Percentiles rank a stretch among this genome's conserved stretches.
Evolutionary conservation across 2,888 invertebrate species (phyloP).

Genomic region (Monochamus alternatus): DNA sequence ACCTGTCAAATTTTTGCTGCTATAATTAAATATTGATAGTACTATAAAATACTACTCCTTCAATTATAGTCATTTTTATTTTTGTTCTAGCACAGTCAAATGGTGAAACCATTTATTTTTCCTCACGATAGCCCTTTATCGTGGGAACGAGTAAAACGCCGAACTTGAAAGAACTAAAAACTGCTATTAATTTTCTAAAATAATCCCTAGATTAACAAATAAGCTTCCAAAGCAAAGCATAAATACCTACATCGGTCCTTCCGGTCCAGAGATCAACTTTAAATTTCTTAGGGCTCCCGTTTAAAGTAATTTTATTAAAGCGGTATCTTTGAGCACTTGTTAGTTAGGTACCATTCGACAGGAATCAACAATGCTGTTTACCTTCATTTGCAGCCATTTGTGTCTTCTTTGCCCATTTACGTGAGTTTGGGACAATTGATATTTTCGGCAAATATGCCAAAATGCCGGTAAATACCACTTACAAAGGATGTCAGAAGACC

Average conservation of each 20-base stretch:
- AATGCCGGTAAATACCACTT: not conserved
- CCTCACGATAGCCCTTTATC: too few relatives aligned
- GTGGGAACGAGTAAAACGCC: not conserved
- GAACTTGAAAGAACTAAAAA: not conserved
- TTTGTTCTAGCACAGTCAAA: too few relatives aligned
- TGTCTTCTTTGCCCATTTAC: not conserved
- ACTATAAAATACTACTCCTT: too few relatives aligned
- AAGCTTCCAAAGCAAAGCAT: not conserved
- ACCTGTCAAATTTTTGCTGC: too few relatives aligned
- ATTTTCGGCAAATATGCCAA: not conserved
- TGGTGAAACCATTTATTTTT: too few relatives aligned
- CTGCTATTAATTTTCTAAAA: not conserved
- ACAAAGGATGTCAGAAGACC: not conserved
- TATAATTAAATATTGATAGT: too few relatives aligned
- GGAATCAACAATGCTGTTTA: not conserved
- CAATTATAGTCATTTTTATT: too few relatives aligned
- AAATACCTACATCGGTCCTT: not conserved
- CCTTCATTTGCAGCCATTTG: not conserved
- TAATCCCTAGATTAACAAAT: conserved; percentile 1
- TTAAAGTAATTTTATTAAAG: not conserved
- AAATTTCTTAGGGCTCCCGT: not conserved
- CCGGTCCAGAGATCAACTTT: not conserved
- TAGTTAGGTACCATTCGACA: not conserved
- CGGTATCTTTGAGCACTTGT: conserved; percentile 6
- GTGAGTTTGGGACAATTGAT: not conserved